phyloP scores from a whole-genome alignment of 2,888 invertebrate species.

The Philereme vetulata region DNA sequence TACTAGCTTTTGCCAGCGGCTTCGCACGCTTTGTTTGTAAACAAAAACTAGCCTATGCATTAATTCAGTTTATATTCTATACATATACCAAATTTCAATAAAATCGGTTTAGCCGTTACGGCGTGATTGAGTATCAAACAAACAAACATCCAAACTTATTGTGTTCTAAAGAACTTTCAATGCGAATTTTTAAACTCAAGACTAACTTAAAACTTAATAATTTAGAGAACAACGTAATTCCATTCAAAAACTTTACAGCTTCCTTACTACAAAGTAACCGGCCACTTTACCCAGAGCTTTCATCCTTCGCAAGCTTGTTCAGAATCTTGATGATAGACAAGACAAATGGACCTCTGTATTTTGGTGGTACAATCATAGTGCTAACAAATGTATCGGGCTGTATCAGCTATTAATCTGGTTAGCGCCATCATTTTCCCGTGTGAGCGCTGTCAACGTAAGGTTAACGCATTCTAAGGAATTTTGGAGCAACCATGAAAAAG shows the following conservation, averaged over 20 bases:
- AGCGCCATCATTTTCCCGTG: constrained; percentile 73
- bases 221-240: not conserved
- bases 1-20: no score
- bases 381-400: constrained; percentile 60
- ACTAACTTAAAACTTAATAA: constrained; percentile 1
- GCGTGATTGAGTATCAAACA: no score
- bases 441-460: constrained; percentile 53
- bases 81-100: no score
- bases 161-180: no score
- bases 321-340: not conserved
- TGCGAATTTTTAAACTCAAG: not conserved
- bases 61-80: no score
- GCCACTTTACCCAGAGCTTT: constrained; percentile 43
- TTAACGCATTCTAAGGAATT: constrained; percentile 39
- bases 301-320: not conserved
- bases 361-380: constrained; percentile 46
- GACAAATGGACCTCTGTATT: constrained; percentile 21
- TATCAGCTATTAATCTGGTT: constrained; percentile 70
- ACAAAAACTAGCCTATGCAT: no score
- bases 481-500: not conserved
- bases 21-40: no score
- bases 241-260: constrained; percentile 30
- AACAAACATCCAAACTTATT: no score
- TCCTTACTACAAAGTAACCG: constrained; percentile 12
- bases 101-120: no score